Evolutionary conservation across 2,113 vertebrate genomes (phyloP), one percentile per base, ranked within the genome.

Genomic region (Cranoglanis bouderius): DNA sequence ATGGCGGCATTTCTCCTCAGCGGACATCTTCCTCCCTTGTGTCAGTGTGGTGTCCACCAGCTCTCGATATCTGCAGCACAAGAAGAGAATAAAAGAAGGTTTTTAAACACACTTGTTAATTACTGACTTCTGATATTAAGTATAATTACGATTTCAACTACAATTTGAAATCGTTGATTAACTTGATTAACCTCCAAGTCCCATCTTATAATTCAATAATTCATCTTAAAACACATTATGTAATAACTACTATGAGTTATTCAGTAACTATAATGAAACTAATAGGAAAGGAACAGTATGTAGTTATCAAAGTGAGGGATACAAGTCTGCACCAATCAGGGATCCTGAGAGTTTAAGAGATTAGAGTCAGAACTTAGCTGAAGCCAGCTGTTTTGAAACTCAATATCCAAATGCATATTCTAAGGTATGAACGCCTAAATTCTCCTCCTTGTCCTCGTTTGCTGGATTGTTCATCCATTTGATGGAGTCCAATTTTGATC

Each of bases 1-100:
- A 49, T 94, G 95, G 77, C 92, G 96, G 84, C 98, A 99, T 91
- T 94, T 96, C 90, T 98, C 97, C 90, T 96, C 96, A 2, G 95
- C 87, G 0, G 96, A 93, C 91, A 95, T 86, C 67, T 95, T 96
- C 92, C 93, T 96, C 92, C 94, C 95, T 88, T 96, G 95, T 19
- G 92, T 94, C 88, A 95, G 90, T 86, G 94, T 93, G 43, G 93
- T 96, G 74, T 96, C 95, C 59, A 95, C 95, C 85, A 99, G 92
- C 26, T 97, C 95, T 93, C 95, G 96, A 90, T 97, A 98, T 94
- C 98, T 99, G 94, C 74, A 70, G 82, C 80, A 90, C n/a, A 90
- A 67, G 77, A 59, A 82, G 49, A 57, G 59, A 83, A 83, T 10
- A 61, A 24, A 82, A 21, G 18, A 40, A 21, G 10, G 29, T 6